Base-by-base conservation (phyloP, 1,140 invertebrate species). In the Colletes gigas region DNA sequence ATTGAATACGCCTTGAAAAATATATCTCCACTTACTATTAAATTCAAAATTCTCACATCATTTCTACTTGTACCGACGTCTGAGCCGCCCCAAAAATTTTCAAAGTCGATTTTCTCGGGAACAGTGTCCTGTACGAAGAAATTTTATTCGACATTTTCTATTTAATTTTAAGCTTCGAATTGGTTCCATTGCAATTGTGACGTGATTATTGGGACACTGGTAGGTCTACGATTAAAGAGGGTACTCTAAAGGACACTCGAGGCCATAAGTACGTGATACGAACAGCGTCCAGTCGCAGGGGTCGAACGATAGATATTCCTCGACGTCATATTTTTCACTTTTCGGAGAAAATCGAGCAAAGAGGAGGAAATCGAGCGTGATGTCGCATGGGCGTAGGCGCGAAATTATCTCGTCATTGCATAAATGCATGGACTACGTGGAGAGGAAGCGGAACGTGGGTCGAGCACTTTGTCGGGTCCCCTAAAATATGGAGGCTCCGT, bases 391-490 rank as follows among this genome's bases (percentile, higher is more conserved):
- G 71, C 82, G 80, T 88, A 89, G 86, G 87, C 85, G 79, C 83
- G 83, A 89, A 90, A 90, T 90, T 89, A 90, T 89, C 88, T 86
- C 83, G 86, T 89, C 81, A 89, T 90, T 90, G 89, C 88, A 90
- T 89, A 89, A 90, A 90, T 90, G 88, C 86, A 90, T 90, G 76
- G 88, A 80, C 75, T 76, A 72, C 68, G 62, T 5, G 57, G n/a
- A 68, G 60, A 70, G 60, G 77, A 73, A 84, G 78, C 65, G 86
- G 82, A 60, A 78, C 83, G 68, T 78, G 81, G 79, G 82, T 83
- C 83, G 83, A 86, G 88, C 88, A 90, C 88, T 89, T 89, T 90
- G 88, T 89, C 84, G 86, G 79, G 74, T 89, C 75, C 76, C 82
- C 79, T 89, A 85, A 89, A 88, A 90, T 89, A 89, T 89, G 88